A percentile compares a stretch with the other conserved stretches of the same genome.
Evolutionary conservation across 2,888 invertebrate genomes (phyloP).

Genomic region (Melieria picta): DNA sequence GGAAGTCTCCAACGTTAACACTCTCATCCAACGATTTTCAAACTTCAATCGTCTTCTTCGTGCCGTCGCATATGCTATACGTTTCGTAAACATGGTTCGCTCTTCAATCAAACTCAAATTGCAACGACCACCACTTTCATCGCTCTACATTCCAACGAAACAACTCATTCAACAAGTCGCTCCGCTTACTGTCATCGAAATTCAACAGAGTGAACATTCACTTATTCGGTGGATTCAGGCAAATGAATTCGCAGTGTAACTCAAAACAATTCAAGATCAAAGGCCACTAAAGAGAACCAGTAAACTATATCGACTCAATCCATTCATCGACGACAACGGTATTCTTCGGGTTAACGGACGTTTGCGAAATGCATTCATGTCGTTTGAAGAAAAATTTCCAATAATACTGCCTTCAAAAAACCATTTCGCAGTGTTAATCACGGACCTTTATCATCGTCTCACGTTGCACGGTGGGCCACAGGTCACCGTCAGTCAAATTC

Average conservation of each 20-base stretch:
- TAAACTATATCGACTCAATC: conserved; percentile 18
- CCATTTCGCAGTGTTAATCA: conserved; percentile 10
- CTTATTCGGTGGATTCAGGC: conserved; percentile 20
- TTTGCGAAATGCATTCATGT: conserved; percentile 20
- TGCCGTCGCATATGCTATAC: conserved; percentile 12
- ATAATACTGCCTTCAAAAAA: neutral
- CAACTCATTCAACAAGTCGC: neutral
- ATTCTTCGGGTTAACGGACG: conserved; percentile 23
- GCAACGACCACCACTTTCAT: neutral
- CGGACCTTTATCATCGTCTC: conserved; percentile 12
- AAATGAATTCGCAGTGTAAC: conserved; percentile 5
- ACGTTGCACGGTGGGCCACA: conserved; percentile 26
- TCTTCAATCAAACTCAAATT: conserved; percentile 3
- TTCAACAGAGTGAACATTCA: conserved; percentile 19
- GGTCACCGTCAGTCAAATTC: conserved; percentile 28
- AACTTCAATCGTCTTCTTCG: conserved; percentile 2
- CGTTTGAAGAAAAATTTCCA: conserved; percentile 12
- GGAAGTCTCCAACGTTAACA: neutral
- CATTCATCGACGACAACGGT: conserved; percentile 12
- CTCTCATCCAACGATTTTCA: conserved; percentile 1
- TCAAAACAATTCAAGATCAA: neutral
- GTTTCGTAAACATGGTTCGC: neutral
- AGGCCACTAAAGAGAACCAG: conserved; percentile 2
- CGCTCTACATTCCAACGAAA: neutral
- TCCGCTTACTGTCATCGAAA: neutral